These are phyloP conservation scores for Ophonus ardosiacus DNA, from an alignment of 2,888 invertebrate genomes.

Conservation along the genomic window DNA sequence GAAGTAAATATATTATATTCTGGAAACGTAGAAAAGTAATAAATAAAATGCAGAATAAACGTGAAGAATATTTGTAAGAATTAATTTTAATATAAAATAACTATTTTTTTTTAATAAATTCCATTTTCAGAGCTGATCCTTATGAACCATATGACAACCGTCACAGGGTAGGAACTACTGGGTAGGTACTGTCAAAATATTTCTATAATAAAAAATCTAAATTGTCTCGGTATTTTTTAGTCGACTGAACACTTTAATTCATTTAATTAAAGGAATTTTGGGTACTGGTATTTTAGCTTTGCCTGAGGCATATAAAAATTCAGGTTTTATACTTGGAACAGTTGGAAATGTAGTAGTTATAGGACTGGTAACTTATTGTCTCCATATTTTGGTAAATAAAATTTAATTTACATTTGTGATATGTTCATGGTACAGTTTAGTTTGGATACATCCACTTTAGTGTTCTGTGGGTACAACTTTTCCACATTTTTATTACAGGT, in stretches of 20 bases:
- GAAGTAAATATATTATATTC: too few relatives aligned
- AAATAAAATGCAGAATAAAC: too few relatives aligned
- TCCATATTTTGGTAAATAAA: constrained; percentile 37
- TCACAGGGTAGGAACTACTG: not conserved
- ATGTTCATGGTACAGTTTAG: too few relatives aligned
- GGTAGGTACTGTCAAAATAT: not conserved
- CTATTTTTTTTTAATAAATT: not conserved
- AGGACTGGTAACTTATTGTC: constrained; percentile 33
- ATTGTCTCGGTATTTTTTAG: not conserved
- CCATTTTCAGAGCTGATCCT: not conserved
- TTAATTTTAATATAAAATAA: not conserved
- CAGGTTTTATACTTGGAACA: constrained; percentile 56
- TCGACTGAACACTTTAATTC: not conserved
- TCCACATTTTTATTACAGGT: too few relatives aligned
- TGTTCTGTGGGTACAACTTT: too few relatives aligned
- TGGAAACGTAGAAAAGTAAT: too few relatives aligned
- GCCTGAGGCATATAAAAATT: constrained; percentile 63
- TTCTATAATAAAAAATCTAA: too few relatives aligned
- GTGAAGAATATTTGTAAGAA: not conserved
- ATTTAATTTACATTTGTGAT: too few relatives aligned
- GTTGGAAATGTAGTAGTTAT: constrained; percentile 16
- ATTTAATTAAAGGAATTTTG: constrained; percentile 60
- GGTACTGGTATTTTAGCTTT: constrained; percentile 65
- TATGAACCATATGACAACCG: constrained; percentile 52
- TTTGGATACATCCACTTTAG: too few relatives aligned